Evolutionary conservation across 2,888 invertebrate species (phyloP).

Genomic region (Cancer borealis): DNA sequence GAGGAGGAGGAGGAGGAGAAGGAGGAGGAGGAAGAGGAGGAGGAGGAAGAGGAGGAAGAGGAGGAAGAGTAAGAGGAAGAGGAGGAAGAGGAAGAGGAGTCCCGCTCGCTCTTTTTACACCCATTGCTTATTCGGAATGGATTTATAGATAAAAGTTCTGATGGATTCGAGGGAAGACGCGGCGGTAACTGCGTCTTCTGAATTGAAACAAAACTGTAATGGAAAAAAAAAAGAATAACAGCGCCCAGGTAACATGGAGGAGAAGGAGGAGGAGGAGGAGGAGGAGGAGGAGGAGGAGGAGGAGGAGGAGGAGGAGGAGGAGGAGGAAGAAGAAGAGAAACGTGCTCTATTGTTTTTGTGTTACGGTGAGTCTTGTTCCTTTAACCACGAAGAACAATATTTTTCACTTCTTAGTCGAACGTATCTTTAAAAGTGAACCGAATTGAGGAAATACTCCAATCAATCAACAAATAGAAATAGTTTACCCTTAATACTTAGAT

Average conservation of each 20-base stretch:
- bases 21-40: conserved; percentile 37
- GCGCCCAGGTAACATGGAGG: not conserved
- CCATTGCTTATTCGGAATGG: conserved; percentile 49
- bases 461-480: too few relatives aligned
- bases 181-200: not conserved
- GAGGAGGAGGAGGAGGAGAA: not conserved
- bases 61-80: not conserved
- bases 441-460: too few relatives aligned
- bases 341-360: not conserved
- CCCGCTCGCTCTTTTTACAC: conserved; percentile 18
- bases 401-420: too few relatives aligned
- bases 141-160: conserved; percentile 56
- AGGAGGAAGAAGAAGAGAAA: not conserved
- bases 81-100: not conserved
- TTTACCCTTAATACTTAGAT: too few relatives aligned
- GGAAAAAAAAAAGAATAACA: not conserved
- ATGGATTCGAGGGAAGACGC: not conserved
- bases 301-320: conserved; percentile 18
- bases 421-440: too few relatives aligned
- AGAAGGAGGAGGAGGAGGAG: not conserved
- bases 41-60: not conserved
- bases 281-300: not conserved
- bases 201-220: not conserved
- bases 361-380: too few relatives aligned
- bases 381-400: too few relatives aligned